Evolutionary conservation across 2,888 invertebrate genomes (phyloP).

Genomic region (Sericinus montela): DNA sequence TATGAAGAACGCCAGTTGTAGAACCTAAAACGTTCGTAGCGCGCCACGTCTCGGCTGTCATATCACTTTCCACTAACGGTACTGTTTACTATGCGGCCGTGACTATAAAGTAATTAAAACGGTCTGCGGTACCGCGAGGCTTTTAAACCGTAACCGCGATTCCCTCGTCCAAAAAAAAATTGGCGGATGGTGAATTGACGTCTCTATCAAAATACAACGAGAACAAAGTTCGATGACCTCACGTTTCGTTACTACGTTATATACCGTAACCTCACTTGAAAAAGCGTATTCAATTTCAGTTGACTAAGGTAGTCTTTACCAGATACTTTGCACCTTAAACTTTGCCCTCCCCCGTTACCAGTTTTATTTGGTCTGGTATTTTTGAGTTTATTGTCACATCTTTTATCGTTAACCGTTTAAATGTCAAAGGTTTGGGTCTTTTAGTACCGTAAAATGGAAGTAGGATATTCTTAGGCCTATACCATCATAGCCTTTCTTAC

Average conservation of each 20-base stretch:
- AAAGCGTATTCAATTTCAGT: too few species aligned
- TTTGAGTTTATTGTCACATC: too few species aligned
- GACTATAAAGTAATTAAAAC: conserved; percentile 75
- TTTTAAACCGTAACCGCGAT: conserved; percentile 62
- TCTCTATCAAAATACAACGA: conserved; percentile 64
- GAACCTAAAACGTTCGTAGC: not conserved
- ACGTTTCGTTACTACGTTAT: conserved; percentile 36
- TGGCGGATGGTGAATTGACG: conserved; percentile 57
- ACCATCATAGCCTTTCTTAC: too few species aligned
- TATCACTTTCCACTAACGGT: conserved; percentile 73
- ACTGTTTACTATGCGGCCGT: conserved; percentile 59
- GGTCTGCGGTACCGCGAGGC: conserved; percentile 54
- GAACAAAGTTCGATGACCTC: conserved; percentile 46
- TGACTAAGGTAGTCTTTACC: too few species aligned
- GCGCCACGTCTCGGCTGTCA: conserved; percentile 42
- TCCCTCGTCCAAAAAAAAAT: conserved; percentile 46
- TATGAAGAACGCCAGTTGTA: not conserved
- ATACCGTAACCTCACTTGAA: not conserved
- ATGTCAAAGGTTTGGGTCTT: too few species aligned
- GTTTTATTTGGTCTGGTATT: too few species aligned
- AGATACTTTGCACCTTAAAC: too few species aligned
- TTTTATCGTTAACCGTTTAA: too few species aligned
- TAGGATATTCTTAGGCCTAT: too few species aligned
- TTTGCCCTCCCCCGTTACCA: too few species aligned
- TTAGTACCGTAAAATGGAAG: too few species aligned